A percentile compares a stretch with the other conserved stretches of the same genome.
Conservation (phyloP, 2,113 vertebrate species). For the Mastomys natalensis region DNA sequence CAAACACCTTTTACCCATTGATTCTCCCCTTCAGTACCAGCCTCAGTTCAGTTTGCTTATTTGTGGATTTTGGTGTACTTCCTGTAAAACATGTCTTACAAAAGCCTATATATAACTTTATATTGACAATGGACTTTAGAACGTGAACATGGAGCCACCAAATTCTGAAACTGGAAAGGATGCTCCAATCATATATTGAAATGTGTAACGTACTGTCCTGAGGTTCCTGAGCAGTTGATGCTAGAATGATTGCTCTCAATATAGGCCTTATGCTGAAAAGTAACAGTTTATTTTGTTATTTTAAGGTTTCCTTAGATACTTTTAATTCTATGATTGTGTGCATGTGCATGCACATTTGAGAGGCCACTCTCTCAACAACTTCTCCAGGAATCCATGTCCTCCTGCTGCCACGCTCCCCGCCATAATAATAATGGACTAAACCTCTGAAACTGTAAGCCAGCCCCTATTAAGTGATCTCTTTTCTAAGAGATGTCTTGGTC, state of each 20-base stretch:
- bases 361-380: not conserved
- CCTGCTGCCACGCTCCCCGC: not conserved
- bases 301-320: not conserved
- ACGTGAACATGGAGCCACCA: not conserved
- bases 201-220: not conserved
- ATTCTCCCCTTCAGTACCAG: not conserved
- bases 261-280: not conserved
- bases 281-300: not conserved
- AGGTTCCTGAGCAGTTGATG: not conserved
- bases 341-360: not conserved
- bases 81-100: not conserved
- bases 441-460: not conserved
- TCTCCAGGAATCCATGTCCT: not conserved
- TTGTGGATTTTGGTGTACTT: not conserved
- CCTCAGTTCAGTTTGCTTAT: not conserved
- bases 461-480: not conserved
- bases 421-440: not conserved
- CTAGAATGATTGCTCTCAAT: not conserved
- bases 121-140: not conserved
- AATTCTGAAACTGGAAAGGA: not conserved
- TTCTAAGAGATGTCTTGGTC: not conserved
- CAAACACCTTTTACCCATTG: not conserved
- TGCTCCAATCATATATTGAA: not conserved
- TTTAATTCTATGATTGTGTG: not conserved
- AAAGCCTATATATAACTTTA: not conserved